Evolutionary conservation across 64 coral and sea anemone species (phyloP).

Genomic region (Orbicella faveolata): DNA sequence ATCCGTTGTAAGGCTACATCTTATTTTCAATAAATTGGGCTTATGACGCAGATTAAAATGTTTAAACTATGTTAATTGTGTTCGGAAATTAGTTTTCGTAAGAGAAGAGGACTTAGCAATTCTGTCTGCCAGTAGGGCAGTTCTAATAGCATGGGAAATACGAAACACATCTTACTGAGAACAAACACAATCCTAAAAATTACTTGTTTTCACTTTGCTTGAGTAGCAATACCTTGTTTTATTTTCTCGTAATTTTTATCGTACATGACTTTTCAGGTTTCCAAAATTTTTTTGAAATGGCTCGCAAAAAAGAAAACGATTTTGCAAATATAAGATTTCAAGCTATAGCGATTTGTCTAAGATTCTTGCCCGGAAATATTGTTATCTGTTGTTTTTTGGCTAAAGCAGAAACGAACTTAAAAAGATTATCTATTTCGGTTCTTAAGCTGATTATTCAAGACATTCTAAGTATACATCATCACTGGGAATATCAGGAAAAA

Average conservation of each 20-base stretch:
- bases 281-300: not conserved
- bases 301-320: not conserved
- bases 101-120: conserved; percentile 24
- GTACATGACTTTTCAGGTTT: not conserved
- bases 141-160: conserved; percentile 5
- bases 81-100: conserved; percentile 77
- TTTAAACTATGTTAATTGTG: conserved; percentile 84
- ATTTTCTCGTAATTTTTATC: not conserved
- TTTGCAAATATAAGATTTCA: conserved; percentile 34
- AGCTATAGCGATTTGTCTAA: not conserved
- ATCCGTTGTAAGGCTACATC: conserved; percentile 52
- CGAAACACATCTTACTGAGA: not conserved
- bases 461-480: not conserved
- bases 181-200: not conserved
- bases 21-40: conserved; percentile 61
- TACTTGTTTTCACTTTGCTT: not conserved
- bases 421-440: not conserved
- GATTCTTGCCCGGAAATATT: not conserved
- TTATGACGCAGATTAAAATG: conserved; percentile 71
- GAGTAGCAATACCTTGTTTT: not conserved
- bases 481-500: conserved; percentile 5
- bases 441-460: conserved; percentile 10
- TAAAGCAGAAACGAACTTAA: not conserved
- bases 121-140: not conserved
- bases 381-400: conserved; percentile 3